Base-by-base conservation (phyloP, 1,140 invertebrate species). In the Drosophila lacteicornis region DNA sequence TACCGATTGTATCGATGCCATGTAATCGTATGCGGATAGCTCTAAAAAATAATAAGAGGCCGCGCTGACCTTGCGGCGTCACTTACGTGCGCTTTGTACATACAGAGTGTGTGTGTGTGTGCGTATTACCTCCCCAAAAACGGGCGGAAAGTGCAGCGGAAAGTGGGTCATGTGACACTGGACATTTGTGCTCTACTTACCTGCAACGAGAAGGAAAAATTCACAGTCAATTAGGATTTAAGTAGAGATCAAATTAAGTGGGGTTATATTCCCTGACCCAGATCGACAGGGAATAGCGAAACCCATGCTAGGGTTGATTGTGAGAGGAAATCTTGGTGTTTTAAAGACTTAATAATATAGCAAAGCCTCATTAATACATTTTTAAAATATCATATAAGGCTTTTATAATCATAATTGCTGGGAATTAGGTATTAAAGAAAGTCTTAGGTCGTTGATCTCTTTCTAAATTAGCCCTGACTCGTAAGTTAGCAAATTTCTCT, bases 141-240 rank as follows among this genome's bases (percentile, higher is more conserved):
- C 25, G 40, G 74, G 53, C 56, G 58, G 53, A 45, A 68, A 68
- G 59, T 58, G 58, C 57, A 65, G 38, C 69, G 60, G 45, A 57
- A 87, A 84, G 73, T 81, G 85, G 81, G 84, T 83, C 84, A 85
- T 85, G 81, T 84, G 84, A 87, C 85, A 90, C 65, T 53, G 62
- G 55, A 78, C 81, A 79, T 79, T 81, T 88, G 74, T 58, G 76
- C 55, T 80, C 74, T 81, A 88, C 85, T 88, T 88, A 88, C 85
- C 85, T 88, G 85, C 65, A 90, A 88, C 47, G 79, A 84, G 53
- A 73, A 69, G 47, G 70, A 49, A 71, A 50, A 65, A 50, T 73
- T 62, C 43, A 73, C 40, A 74, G 66, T 53, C 55, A 66, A 79
- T 79, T 57, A 58, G 76, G 27, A 45, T 53, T 45, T 6, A 17